Evolutionary conservation across 2,113 vertebrate genomes (phyloP), one percentile per base, ranked within the genome.

Genomic region (Lutjanus erythropterus): DNA sequence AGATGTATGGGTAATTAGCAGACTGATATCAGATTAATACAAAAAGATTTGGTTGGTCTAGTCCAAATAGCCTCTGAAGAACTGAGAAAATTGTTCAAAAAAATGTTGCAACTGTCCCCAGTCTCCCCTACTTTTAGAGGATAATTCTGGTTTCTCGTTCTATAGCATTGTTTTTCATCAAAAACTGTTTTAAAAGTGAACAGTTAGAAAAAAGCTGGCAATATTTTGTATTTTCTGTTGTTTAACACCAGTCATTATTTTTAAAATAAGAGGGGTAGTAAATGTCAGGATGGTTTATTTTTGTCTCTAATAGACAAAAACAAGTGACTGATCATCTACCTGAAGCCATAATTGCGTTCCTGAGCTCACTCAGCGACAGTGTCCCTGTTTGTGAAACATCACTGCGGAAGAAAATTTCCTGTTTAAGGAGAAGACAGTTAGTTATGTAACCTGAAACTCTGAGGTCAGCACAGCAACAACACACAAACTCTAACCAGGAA

Each of bases 381-480:
- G 65, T 91, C 85, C 93, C 93, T 0, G 91, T 90, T 50, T 53
- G 39, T 1, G 89, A 89, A 12, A 83, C 79, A 66, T 94, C 93
- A 50, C 61, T 87, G 6, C 2, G 15, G 68, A 50, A 86, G 70
- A 95, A 95, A 41, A 93, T 86, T 2, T 92, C 86, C 95, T 95
- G 80, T 18, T 58, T 1, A 46, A 76, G 9, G 59, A 67, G 11
- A 64, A 56, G 21, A 75, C 3, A 18, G 9, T 39, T 10, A 2
- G n/a, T 23, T n/a, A n/a, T n/a, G n/a, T n/a, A n/a, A n/a, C n/a
- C 39, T 55, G 12, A 46, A 58, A 35, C 29, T 25, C 9, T 23
- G 12, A 44, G 23, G 10, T 46, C 0, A 19, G 11, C 6, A 31
- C 29, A 21, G 23, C 44, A 37, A 74, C 31, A 59, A 59, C 23